phyloP scores from a whole-genome alignment of 2,888 invertebrate genomes.

The Nasonovia ribisnigri region DNA sequence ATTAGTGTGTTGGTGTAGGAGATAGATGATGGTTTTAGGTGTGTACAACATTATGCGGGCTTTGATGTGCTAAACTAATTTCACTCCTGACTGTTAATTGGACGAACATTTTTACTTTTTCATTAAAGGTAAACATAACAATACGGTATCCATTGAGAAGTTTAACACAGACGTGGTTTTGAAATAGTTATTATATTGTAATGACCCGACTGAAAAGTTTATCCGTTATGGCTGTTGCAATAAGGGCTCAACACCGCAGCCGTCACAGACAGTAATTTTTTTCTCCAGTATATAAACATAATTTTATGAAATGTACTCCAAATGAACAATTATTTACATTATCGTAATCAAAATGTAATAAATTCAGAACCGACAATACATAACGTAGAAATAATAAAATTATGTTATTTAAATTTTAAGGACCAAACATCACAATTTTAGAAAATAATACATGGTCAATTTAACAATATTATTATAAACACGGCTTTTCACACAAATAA shows the following conservation, averaged over 20 bases:
- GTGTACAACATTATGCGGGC: neutral
- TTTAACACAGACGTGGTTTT: neutral
- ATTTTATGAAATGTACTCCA: too few relatives aligned
- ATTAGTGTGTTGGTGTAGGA: neutral
- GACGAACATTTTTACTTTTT: neutral
- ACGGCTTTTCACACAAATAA: neutral
- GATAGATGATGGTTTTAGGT: neutral
- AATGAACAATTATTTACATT: too few relatives aligned
- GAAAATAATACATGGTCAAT: neutral
- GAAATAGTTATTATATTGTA: neutral
- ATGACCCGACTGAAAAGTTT: neutral
- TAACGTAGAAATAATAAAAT: neutral
- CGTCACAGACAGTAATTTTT: neutral
- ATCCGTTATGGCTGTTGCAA: neutral
- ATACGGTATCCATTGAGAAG: neutral
- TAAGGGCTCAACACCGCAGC: neutral
- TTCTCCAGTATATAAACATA: neutral
- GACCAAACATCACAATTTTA: neutral
- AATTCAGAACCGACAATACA: too few relatives aligned
- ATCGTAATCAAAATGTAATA: too few relatives aligned
- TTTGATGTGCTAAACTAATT: neutral
- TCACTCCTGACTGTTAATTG: neutral
- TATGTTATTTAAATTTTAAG: neutral
- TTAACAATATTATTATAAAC: neutral
- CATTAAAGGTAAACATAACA: neutral